Evolutionary conservation across 2,113 vertebrate species (phyloP).

Genomic region (Myocastor coypus): DNA sequence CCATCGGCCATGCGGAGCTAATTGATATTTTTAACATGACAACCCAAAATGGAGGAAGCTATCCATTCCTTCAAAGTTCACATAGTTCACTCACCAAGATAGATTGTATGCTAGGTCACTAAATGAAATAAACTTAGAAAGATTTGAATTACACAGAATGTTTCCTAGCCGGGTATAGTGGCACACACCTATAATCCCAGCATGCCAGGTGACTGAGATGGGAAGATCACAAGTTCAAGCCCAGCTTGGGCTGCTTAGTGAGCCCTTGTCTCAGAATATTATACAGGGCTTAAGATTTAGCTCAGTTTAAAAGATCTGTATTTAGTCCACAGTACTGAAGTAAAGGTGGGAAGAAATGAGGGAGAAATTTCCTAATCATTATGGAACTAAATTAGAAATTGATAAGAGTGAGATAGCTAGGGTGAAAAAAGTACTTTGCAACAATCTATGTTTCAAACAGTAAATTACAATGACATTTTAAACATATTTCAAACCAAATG

Average conservation of each 20-base stretch:
- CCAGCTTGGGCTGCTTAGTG: neutral
- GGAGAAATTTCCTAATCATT: neutral
- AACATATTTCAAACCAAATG: neutral
- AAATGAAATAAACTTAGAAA: neutral
- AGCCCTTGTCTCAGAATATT: neutral
- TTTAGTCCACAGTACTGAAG: neutral
- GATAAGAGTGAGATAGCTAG: neutral
- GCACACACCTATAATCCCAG: neutral
- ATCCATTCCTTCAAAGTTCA: neutral
- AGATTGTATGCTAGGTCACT: neutral
- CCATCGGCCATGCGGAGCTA: neutral
- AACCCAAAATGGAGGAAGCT: neutral
- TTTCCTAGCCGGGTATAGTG: neutral
- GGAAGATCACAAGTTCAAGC: neutral
- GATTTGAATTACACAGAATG: neutral
- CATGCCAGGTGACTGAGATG: neutral
- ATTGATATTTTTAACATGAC: neutral
- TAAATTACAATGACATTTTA: constrained; percentile 5
- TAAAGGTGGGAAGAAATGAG: neutral
- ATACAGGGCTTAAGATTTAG: neutral
- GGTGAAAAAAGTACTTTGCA: neutral
- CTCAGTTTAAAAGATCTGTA: neutral
- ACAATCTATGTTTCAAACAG: neutral
- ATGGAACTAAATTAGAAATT: neutral
- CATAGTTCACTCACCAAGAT: neutral